Evolutionary conservation across 2,113 vertebrate genomes (phyloP).

Genomic region (Pycnonotus jocosus): DNA sequence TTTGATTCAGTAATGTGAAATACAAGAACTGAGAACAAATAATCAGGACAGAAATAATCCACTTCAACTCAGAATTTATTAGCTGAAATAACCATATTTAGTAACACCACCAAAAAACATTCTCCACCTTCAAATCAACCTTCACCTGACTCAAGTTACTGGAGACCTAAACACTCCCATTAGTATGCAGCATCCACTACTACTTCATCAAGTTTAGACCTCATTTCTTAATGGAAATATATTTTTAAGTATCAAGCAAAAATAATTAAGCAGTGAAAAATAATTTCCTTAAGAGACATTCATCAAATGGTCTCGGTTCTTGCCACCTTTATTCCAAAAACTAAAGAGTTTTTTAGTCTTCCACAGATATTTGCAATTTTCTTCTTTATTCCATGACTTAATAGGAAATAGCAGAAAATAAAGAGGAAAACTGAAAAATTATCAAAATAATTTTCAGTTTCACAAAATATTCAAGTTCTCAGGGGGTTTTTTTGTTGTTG

Average conservation of each 20-base stretch:
- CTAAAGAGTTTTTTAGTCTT: neutral
- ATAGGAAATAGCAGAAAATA: neutral
- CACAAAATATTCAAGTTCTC: neutral
- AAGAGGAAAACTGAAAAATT: neutral
- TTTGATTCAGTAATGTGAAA: neutral
- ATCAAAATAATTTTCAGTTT: neutral
- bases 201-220: neutral
- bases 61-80: neutral
- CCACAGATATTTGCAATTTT: neutral
- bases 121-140: neutral
- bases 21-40: neutral
- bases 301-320: neutral
- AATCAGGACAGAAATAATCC: neutral
- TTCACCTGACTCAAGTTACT: neutral
- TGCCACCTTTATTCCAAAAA: neutral
- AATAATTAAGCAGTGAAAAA: neutral
- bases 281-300: neutral
- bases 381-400: neutral
- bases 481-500: fast-evolving
- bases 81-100: neutral
- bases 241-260: neutral
- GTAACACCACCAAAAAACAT: neutral
- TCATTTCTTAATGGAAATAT: neutral
- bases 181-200: neutral
- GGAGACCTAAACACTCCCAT: neutral